Conservation (phyloP, 1,140 invertebrate species). For the Cyrtorhinus lividipennis region DNA sequence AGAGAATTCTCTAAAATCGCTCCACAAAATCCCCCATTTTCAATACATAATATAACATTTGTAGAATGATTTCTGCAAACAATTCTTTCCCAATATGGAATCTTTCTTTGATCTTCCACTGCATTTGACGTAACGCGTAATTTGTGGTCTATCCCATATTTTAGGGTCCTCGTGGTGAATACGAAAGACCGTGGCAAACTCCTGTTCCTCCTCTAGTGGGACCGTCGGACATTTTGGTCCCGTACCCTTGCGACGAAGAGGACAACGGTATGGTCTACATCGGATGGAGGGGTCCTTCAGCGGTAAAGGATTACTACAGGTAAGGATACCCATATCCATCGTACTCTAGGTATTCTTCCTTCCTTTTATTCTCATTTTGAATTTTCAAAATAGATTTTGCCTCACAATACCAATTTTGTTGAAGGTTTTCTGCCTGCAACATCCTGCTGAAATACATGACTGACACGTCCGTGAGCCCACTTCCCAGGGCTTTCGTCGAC, state of each 20-base stretch:
- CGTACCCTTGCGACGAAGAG: constrained; percentile 74
- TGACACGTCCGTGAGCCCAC: constrained; percentile 65
- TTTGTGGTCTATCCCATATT: background rate
- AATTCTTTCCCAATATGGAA: too few relatives aligned
- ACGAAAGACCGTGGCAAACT: constrained; percentile 59
- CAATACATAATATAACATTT: too few relatives aligned
- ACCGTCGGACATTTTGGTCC: constrained; percentile 35
- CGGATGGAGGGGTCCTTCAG: constrained; percentile 70
- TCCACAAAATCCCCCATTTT: too few relatives aligned
- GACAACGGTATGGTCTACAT: constrained; percentile 65
- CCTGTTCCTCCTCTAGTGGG: constrained; percentile 45
- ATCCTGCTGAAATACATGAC: constrained; percentile 73
- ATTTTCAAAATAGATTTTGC: too few relatives aligned
- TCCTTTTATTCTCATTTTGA: background rate
- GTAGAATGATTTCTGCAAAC: too few relatives aligned
- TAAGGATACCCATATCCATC: constrained; percentile 22
- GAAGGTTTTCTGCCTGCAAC: constrained; percentile 41
- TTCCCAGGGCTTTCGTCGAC: constrained; percentile 74
- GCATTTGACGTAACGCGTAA: too few relatives aligned
- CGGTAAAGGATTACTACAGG: constrained; percentile 38
- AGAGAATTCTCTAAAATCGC: too few relatives aligned
- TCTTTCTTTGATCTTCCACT: too few relatives aligned
- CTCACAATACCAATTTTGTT: too few relatives aligned
- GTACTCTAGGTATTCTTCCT: background rate
- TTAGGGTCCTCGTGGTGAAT: constrained; percentile 40